phyloP scores from a whole-genome alignment of 1,140 invertebrate species.

The Linepithema humile region DNA sequence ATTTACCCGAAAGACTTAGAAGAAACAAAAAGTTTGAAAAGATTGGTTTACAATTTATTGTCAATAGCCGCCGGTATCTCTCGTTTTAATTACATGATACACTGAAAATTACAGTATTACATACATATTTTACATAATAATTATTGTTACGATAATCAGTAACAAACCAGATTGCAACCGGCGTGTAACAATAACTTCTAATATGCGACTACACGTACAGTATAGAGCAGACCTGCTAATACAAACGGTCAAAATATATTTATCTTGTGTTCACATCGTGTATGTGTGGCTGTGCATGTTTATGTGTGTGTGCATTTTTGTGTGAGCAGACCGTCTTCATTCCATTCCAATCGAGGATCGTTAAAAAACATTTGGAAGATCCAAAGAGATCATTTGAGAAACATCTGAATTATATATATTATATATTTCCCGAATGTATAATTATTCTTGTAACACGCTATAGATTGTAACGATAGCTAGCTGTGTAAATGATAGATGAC shows the following conservation, averaged over 20 bases:
- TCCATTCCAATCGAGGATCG: slow-evolving; percentile 8
- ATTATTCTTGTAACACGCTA: neutral
- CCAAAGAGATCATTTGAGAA: too few relatives aligned
- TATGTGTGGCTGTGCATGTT: too few relatives aligned
- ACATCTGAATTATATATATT: too few relatives aligned
- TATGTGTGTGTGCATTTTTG: too few relatives aligned
- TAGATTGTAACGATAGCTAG: too few relatives aligned
- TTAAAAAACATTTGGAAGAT: slow-evolving; percentile 37
- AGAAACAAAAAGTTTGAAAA: slow-evolving; percentile 76
- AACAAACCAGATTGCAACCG: slow-evolving; percentile 82
- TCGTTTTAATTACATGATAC: slow-evolving; percentile 81
- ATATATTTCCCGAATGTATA: neutral
- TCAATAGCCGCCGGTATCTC: slow-evolving; percentile 80
- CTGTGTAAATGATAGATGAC: too few relatives aligned
- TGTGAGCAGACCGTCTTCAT: too few relatives aligned
- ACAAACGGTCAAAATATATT: slow-evolving; percentile 64
- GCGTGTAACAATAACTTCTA: slow-evolving; percentile 79
- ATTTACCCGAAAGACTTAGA: neutral
- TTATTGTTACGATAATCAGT: slow-evolving; percentile 81
- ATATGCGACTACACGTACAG: slow-evolving; percentile 58
- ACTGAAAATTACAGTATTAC: slow-evolving; percentile 83
- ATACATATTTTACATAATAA: slow-evolving; percentile 85
- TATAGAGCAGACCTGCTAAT: slow-evolving; percentile 54
- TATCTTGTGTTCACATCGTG: neutral
- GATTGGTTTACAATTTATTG: slow-evolving; percentile 83